A percentile compares a stretch with the other conserved stretches of the same genome.
Evolutionary conservation across 2,113 vertebrate genomes (phyloP).

Genomic region (Enhydra lutris): DNA sequence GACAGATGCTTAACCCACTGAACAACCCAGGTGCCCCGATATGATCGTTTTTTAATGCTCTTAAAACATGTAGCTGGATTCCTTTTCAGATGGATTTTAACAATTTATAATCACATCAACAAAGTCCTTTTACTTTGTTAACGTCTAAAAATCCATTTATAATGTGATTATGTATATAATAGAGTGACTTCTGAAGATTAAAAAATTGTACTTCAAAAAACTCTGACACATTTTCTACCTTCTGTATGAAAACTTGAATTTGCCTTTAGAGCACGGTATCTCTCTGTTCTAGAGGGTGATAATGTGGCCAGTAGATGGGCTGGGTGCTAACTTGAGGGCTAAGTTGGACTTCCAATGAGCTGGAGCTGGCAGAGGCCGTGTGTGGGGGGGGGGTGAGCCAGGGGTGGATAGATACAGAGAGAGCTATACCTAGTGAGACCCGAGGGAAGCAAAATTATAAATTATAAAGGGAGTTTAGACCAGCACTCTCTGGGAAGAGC

Average conservation of each 20-base stretch:
- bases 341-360: background rate
- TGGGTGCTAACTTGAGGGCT: background rate
- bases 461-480: background rate
- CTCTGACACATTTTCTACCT: background rate
- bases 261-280: background rate
- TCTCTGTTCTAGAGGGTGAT: background rate
- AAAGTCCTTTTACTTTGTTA: background rate
- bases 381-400: too few relatives aligned
- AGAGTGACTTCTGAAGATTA: background rate
- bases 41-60: background rate
- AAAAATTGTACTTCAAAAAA: background rate
- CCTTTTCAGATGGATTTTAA: background rate
- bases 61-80: background rate
- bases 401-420: background rate
- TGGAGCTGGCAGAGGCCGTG: background rate
- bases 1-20: background rate
- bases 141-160: background rate
- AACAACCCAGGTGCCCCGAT: too few relatives aligned
- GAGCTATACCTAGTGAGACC: background rate
- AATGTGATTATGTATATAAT: background rate
- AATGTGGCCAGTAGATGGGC: background rate
- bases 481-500: background rate
- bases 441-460: background rate
- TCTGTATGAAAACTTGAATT: background rate
- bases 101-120: background rate